Evolutionary conservation across 1,140 invertebrate species (phyloP), one percentile per base, ranked within the genome.

Genomic region (Drosophila novamexicana): DNA sequence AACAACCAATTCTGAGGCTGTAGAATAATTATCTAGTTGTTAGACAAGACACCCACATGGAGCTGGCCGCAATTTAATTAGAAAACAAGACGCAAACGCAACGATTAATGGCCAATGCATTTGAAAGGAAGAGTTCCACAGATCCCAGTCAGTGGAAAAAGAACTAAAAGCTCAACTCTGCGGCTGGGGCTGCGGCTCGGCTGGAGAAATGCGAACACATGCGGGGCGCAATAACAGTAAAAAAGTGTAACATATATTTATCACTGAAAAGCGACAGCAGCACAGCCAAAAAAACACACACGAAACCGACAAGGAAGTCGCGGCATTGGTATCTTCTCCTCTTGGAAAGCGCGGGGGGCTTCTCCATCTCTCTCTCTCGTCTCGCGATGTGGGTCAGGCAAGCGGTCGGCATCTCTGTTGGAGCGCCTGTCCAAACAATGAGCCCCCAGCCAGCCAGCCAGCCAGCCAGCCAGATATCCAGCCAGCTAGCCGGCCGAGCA

Each of bases 221-320:
- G 59, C 59, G 68, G 67, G 49, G 73, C 59, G 68, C 73, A 71
- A 75, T 75, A 75, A 71, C 73, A 75, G 68, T 75, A 75, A 75
- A 75, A 75, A 71, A 71, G 73, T 75, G 68, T 75, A 75, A 75
- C 68, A 75, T 75, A 72, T 75, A 75, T 75, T 75, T 75, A 75
- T 75, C 73, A 75, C 67, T 71, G 57, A 75, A 75, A 75, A 72
- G 61, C 68, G 73, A 75, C 73, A 72, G 61, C 70, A 64, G 22
- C 52, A 49, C 34, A 71, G 39, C 53, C 58, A 6, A 75, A 75
- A 75, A 66, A 69, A 18, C 18, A 18, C 14, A 62, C 6, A 42
- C 6, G 45, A 2, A 47, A 14, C 45, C 1, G 12, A 68, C 58
- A 62, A 53, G 66, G 72, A 75, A 63, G 66, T 64, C 40, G 18